These are phyloP conservation scores for Cyanocitta stelleri DNA, from an alignment of 2,113 vertebrate genomes.

Conservation along the genomic window DNA sequence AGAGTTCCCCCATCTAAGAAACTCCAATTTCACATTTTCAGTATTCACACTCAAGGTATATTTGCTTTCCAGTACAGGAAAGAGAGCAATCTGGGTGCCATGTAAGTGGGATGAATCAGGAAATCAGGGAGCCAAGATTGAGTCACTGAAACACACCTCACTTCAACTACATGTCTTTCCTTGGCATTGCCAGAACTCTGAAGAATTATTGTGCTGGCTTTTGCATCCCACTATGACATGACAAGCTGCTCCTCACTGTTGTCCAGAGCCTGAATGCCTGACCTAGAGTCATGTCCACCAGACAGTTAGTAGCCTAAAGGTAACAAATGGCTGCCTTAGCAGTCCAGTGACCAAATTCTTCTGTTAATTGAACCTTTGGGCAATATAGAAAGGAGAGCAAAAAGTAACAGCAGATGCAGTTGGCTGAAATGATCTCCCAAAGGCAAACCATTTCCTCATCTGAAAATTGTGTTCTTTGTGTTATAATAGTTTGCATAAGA, in stretches of 20 bases:
- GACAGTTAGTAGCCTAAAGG: not conserved
- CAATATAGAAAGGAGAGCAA: not conserved
- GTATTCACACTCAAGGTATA: not conserved
- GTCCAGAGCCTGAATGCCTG: not conserved
- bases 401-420: not conserved
- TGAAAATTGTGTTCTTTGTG: not conserved
- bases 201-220: not conserved
- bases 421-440: not conserved
- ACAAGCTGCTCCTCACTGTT: not conserved
- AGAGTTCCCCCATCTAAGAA: not conserved
- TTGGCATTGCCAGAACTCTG: not conserved
- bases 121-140: not conserved
- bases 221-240: not conserved
- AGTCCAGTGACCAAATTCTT: not conserved
- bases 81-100: not conserved
- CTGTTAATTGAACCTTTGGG: not conserved
- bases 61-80: not conserved
- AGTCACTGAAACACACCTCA: not conserved
- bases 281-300: not conserved
- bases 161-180: not conserved
- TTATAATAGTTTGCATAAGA: not conserved
- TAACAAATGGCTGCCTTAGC: not conserved
- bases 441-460: not conserved
- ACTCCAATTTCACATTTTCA: not conserved
- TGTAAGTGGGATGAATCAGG: not conserved